Evolutionary conservation across 2,113 vertebrate genomes (phyloP), one percentile per base, ranked within the genome.

Genomic region (Cololabis saira): DNA sequence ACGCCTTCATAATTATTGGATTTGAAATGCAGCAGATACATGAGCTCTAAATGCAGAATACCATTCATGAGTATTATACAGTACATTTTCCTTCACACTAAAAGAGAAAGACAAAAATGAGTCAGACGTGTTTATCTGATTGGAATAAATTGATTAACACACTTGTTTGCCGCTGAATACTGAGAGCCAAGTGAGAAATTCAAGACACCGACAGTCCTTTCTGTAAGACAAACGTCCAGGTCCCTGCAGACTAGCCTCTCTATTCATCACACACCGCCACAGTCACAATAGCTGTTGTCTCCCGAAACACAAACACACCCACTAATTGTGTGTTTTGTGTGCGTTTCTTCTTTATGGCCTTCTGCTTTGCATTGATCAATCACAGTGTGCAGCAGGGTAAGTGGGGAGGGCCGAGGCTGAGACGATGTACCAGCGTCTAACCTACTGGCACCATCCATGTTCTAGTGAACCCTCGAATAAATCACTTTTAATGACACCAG

Each of bases 371-470:
- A 6, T 51, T 80, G 77, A 89, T 89, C 85, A 78, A 87, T 89
- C 81, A 89, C 81, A 13, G 18, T 4, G 77, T 56, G 57, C 19
- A 50, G 59, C 30, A 12, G 51, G 53, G 64, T 43, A 60, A 61
- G 62, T 2, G 9, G 44, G 51, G 45, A 21, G 57, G 50, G 61
- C 5, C 42, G 58, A 13, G 53, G 51, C 17, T 21, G 44, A 60
- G 79, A 54, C n/a, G 21, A 48, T 83, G 80, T 80, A 67, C 66
- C 78, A 19, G 12, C 63, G 45, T 54, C 74, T 33, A 74, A 83
- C 87, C 87, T 86, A 67, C 70, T 86, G 83, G 81, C 87, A 61
- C 60, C 74, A 19, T 18, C 69, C 54, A 24, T 85, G 85, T 89
- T 84, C 61, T 27, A 13, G 17, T 2, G 2, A 49, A 62, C 33